phyloP scores from a whole-genome alignment of 2,888 invertebrate species.

The Listrodromus nycthemerus region DNA sequence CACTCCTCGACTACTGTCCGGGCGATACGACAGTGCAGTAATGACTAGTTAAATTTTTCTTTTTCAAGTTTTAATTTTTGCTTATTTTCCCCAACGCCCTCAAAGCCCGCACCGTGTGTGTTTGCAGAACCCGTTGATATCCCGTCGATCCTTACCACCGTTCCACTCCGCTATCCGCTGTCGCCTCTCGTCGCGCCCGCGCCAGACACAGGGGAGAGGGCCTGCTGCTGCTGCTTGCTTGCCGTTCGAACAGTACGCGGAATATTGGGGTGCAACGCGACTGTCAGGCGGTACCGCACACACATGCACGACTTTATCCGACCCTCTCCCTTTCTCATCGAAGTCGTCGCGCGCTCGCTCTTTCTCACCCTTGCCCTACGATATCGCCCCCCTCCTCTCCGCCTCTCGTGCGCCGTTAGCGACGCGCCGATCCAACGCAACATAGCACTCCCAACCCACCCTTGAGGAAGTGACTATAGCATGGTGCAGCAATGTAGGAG shows the following conservation, averaged over 20 bases:
- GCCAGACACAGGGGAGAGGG: constrained; percentile 77
- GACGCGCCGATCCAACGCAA: constrained; percentile 53
- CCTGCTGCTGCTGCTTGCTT: constrained; percentile 57
- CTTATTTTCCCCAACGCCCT: constrained; percentile 59
- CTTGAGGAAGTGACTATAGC: constrained; percentile 21
- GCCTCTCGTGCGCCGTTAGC: constrained; percentile 52
- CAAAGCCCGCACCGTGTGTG: constrained; percentile 63
- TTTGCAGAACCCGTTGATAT: constrained; percentile 59
- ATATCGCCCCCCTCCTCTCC: constrained; percentile 48
- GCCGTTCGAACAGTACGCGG: constrained; percentile 60
- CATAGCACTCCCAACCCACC: constrained; percentile 46
- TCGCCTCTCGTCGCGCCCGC: constrained; percentile 75
- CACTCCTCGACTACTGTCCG: constrained; percentile 57
- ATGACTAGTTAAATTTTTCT: constrained; percentile 56
- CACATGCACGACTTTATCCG: constrained; percentile 41
- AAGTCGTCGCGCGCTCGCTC: constrained; percentile 48
- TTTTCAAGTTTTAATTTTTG: constrained; percentile 8
- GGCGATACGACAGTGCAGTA: constrained; percentile 48
- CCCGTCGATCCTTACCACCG: constrained; percentile 55
- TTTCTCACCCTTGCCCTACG: constrained; percentile 49
- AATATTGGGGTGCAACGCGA: constrained; percentile 73
- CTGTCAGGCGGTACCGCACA: constrained; percentile 70
- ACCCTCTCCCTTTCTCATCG: constrained; percentile 15
- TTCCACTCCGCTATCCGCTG: constrained; percentile 57
- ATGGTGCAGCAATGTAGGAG: constrained; percentile 2